phyloP scores from a whole-genome alignment of 64 coral and sea anemone genomes.

The Pachyseris speciosa region DNA sequence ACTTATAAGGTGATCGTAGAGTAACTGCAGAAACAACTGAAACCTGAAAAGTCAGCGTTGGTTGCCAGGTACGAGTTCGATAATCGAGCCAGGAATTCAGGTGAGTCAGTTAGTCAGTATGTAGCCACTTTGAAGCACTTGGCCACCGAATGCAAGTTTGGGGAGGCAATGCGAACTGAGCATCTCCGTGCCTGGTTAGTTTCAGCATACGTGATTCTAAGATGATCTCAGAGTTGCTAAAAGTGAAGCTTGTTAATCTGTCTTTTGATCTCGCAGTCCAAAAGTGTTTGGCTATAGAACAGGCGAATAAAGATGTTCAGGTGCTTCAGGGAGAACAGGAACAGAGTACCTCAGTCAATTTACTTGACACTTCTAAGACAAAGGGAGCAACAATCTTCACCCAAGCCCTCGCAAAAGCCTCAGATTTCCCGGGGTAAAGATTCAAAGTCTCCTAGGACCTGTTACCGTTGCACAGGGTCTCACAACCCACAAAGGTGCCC shows the following conservation, averaged over 20 bases:
- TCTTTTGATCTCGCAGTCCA: constrained; percentile 3
- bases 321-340: constrained; percentile 11
- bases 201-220: background rate
- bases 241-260: background rate
- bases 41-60: constrained; percentile 48
- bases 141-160: constrained; percentile 74
- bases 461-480: constrained; percentile 11
- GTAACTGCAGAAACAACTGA: constrained; percentile 40
- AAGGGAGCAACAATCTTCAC: background rate
- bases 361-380: background rate
- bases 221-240: constrained; percentile 17
- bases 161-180: constrained; percentile 39
- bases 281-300: constrained; percentile 15
- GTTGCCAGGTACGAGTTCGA: constrained; percentile 69
- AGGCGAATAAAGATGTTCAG: constrained; percentile 22
- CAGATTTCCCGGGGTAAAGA: background rate
- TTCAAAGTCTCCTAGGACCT: background rate
- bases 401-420: background rate
- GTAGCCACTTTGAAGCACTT: constrained; percentile 69
- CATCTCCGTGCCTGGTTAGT: background rate
- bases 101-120: constrained; percentile 61
- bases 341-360: background rate
- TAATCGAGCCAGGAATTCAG: constrained; percentile 37
- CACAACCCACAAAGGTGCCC: constrained; percentile 28
- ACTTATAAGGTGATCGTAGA: constrained; percentile 41